Percentiles rank a stretch among this genome's conserved stretches.
These are phyloP conservation scores for Xyrauchen texanus DNA, from an alignment of 2,113 vertebrate species.

Conservation along the genomic window DNA sequence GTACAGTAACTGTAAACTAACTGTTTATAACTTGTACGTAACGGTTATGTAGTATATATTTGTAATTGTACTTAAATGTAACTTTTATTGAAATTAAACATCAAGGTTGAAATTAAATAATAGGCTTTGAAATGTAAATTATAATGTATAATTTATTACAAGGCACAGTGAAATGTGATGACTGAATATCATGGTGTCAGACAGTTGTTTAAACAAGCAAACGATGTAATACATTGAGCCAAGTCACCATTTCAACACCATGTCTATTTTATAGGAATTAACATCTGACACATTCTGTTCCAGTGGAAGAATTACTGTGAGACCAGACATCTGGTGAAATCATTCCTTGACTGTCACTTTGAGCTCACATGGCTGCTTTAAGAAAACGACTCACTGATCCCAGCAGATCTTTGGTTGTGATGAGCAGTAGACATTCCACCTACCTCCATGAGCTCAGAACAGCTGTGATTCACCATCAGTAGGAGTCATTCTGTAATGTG, in stretches of 20 bases:
- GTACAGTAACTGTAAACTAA: too few species aligned
- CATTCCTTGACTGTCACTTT: neutral
- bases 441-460: slow-evolving; percentile 21
- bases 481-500: slow-evolving; percentile 21
- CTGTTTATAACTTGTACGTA: too few species aligned
- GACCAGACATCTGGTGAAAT: slow-evolving; percentile 9
- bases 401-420: slow-evolving; percentile 7
- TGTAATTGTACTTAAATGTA: too few species aligned
- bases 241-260: neutral
- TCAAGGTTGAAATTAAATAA: too few species aligned
- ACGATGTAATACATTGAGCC: too few species aligned
- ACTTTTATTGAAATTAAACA: too few species aligned
- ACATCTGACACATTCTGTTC: neutral
- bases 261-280: neutral
- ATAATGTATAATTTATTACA: too few species aligned
- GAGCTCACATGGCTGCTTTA: slow-evolving; percentile 30
- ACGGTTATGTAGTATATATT: too few species aligned
- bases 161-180: too few species aligned
- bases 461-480: slow-evolving; percentile 54
- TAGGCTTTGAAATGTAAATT: too few species aligned
- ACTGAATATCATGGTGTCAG: neutral
- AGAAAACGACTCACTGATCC: slow-evolving; percentile 44
- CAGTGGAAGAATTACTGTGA: slow-evolving; percentile 49
- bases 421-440: neutral
- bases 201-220: neutral